Base-by-base conservation (phyloP, 2,888 invertebrate species). In the Leptarthrus brevirostris region DNA sequence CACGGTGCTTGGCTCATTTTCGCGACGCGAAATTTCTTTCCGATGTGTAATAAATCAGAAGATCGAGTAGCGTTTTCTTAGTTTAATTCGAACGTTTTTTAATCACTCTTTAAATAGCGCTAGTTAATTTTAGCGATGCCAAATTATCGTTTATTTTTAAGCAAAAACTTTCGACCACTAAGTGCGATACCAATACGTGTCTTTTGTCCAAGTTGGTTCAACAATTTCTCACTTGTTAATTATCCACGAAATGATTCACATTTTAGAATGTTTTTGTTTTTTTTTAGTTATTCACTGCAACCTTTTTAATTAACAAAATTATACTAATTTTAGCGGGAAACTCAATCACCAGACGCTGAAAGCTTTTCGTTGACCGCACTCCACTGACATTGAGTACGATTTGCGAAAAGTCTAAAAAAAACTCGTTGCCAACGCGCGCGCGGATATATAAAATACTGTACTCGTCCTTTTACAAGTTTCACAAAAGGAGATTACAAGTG, bases 1-100 rank as follows among this genome's bases (percentile, higher is more conserved):
- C 93, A 92, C 83, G 92, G 92, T 80, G 89, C 91, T 83, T 90
- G 89, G 81, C 87, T 69, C 74, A 40, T 70, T 44, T 73, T 69
- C 49, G 54, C 34, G 72, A 36, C 47, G 61, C 61, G n/a, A n/a
- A n/a, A 26, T 16, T 72, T 69, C 34, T 16, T 30, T 69, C 30
- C 22, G 24, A 66, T 26, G 16, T 24, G 34, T 20, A 24, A 34
- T 10, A 49, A 58, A 58, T 44, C 22, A 44, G 56, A 40, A 12
- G 52, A 71, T 52, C 53, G 16, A 72, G 47, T n/a, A 5, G 22
- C 52, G 16, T 52, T 20, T 12, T 52, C 8, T 16, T 18, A n/a
- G 22, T 52, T 26, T 52, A 10, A 52, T 34, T 54, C 12, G 18
- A 24, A 30, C 40, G 40, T 40, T 40, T 40, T 40, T 40, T 12